Evolutionary conservation across 2,888 invertebrate genomes (phyloP).

Genomic region (Boloria selene): DNA sequence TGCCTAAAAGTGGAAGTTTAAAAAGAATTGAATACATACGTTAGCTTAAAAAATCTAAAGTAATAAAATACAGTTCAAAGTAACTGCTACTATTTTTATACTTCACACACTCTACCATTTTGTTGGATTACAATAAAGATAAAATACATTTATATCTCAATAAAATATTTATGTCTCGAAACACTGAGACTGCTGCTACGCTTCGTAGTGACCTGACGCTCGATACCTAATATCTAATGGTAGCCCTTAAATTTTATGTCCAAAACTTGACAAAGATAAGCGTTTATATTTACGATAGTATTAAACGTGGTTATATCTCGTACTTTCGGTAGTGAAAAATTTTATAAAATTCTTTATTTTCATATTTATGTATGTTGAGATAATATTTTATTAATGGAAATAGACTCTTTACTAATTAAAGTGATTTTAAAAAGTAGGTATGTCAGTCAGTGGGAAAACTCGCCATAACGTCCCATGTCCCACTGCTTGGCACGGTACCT

Average conservation of each 20-base stretch:
- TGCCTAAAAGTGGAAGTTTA: too few species aligned
- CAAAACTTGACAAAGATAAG: constrained; percentile 41
- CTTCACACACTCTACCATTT: not conserved
- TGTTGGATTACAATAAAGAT: not conserved
- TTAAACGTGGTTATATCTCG: constrained; percentile 30
- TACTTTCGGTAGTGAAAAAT: constrained; percentile 19
- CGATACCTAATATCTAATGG: constrained; percentile 40
- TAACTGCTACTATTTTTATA: not conserved
- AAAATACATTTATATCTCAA: constrained; percentile 30
- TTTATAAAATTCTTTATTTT: not conserved
- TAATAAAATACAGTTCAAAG: too few species aligned
- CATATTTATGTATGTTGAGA: not conserved
- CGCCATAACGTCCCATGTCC: too few species aligned
- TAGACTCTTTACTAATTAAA: not conserved
- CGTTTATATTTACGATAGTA: constrained; percentile 41
- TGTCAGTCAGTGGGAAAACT: too few species aligned
- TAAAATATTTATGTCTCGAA: constrained; percentile 34
- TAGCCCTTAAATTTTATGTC: constrained; percentile 43
- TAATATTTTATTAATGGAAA: not conserved
- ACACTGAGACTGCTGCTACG: constrained; percentile 29
- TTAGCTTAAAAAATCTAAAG: too few species aligned
- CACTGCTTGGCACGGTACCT: too few species aligned
- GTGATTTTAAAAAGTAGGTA: too few species aligned
- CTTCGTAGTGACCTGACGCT: constrained; percentile 36
- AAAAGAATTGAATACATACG: too few species aligned